These are phyloP conservation scores for Yoshiicerus persimilis DNA, from an alignment of 1,140 invertebrate species.

Conservation along the genomic window DNA sequence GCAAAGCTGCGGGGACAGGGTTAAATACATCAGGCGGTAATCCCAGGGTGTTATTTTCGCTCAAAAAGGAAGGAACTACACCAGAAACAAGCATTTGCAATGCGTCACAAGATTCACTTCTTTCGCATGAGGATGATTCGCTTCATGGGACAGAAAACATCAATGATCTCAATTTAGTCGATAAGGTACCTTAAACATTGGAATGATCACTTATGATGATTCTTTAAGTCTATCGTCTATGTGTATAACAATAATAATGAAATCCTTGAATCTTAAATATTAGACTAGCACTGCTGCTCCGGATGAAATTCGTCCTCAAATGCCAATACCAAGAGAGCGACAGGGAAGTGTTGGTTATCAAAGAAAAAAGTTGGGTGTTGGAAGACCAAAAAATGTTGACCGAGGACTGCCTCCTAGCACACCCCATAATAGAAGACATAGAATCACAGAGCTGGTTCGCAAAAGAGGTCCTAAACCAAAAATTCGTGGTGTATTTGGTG, in stretches of 20 bases:
- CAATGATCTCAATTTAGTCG: constrained; percentile 39
- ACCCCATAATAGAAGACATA: constrained; percentile 64
- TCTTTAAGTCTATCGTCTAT: too few relatives aligned
- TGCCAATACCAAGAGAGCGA: not conserved
- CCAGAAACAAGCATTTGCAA: constrained; percentile 37
- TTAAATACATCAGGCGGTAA: not conserved
- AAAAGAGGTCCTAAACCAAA: constrained; percentile 80
- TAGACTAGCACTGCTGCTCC: not conserved
- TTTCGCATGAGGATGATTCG: constrained; percentile 55
- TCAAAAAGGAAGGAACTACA: constrained; percentile 38
- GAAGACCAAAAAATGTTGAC: constrained; percentile 63
- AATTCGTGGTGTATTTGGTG: constrained; percentile 79
- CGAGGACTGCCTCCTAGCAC: constrained; percentile 53
- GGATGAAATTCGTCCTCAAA: constrained; percentile 11
- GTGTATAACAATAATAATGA: too few relatives aligned
- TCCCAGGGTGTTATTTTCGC: constrained; percentile 34
- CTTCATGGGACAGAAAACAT: constrained; percentile 54
- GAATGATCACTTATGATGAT: not conserved
- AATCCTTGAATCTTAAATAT: not conserved
- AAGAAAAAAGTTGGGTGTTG: constrained; percentile 65
- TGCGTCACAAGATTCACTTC: constrained; percentile 54
- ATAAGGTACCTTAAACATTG: too few relatives aligned
- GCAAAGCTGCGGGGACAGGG: constrained; percentile 61
- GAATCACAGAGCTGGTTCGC: constrained; percentile 70
- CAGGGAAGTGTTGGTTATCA: constrained; percentile 52